A percentile compares a stretch with the other conserved stretches of the same genome.
Evolutionary conservation across 2,888 invertebrate genomes (phyloP).

Genomic region (Amorpha juglandis): DNA sequence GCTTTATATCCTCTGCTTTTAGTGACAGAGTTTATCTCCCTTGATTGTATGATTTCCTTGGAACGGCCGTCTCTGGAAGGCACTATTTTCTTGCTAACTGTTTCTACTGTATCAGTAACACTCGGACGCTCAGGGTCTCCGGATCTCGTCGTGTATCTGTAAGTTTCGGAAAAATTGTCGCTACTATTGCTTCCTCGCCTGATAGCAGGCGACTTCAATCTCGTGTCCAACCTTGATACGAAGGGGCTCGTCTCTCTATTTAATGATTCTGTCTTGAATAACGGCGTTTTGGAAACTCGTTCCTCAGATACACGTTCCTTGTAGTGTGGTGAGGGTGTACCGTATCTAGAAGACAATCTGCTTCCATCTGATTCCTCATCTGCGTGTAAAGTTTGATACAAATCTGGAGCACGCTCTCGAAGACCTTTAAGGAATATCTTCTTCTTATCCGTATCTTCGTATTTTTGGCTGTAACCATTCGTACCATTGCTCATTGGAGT

Average conservation of each 20-base stretch:
- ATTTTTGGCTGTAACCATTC: slow-evolving; percentile 75
- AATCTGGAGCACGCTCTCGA: slow-evolving; percentile 88
- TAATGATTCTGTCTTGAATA: slow-evolving; percentile 78
- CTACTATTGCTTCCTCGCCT: slow-evolving; percentile 87
- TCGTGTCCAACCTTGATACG: slow-evolving; percentile 72
- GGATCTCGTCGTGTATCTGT: slow-evolving; percentile 87
- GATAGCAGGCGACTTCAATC: slow-evolving; percentile 76
- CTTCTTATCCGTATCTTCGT: slow-evolving; percentile 85
- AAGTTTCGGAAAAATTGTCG: slow-evolving; percentile 89
- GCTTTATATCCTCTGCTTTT: slow-evolving; percentile 85
- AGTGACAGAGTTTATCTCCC: slow-evolving; percentile 88
- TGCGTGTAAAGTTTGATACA: slow-evolving; percentile 88
- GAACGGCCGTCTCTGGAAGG: slow-evolving; percentile 86
- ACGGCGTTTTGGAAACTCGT: slow-evolving; percentile 60
- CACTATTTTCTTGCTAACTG: slow-evolving; percentile 87
- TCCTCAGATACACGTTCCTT: slow-evolving; percentile 79
- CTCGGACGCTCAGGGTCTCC: slow-evolving; percentile 88
- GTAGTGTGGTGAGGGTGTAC: slow-evolving; percentile 76
- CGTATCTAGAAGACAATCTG: slow-evolving; percentile 73
- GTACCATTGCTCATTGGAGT: slow-evolving; percentile 77
- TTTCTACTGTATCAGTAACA: slow-evolving; percentile 89
- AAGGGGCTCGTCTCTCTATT: slow-evolving; percentile 79
- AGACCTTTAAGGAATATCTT: slow-evolving; percentile 88
- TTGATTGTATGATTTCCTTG: slow-evolving; percentile 88
- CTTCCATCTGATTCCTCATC: slow-evolving; percentile 84